Evolutionary conservation across 2,797 vertebrate species (phyloP), one percentile per base, ranked within the genome.

Genomic region (Sebastes trivittatus): DNA sequence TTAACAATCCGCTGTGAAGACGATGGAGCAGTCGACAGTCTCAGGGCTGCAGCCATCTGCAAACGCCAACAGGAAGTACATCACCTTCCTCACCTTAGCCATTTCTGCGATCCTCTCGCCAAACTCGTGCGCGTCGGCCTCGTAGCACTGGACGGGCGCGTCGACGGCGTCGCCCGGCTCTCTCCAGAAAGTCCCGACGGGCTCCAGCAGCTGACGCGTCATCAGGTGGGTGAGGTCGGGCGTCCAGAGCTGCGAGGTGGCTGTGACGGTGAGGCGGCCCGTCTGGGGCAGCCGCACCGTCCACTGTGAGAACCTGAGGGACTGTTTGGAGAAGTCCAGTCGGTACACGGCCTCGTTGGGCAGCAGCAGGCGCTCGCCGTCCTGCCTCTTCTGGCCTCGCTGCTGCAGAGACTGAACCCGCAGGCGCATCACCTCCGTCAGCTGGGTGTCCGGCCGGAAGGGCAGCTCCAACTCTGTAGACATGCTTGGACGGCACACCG

Each of bases 201-300:
- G 98, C 74, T 99, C 98, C 91, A 98, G 95, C 69, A 98, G 96
- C 94, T 98, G 98, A 7, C 97, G 94, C 0, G 94, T 97, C 98
- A 98, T 99, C 74, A 98, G 97, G 88, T 97, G 88, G 88, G 98
- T 99, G 89, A 99, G 97, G 82, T 99, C 98, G 0, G 98, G 98
- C 0, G 98, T 99, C 98, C 98, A 99, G 68, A 96, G 97, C 94
- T 99, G 98, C 2, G 97, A 99, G 62, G 96, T 99, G 76, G 97
- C 98, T 0, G 94, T 97, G 92, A 98, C 60, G 0, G 82, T 95
- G 74, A 98, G 95, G 77, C 93, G 96, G 0, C 97, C 98, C 0
- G 88, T 66, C n/a, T 83, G 90, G 20, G 92, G 84, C 83, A 98
- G 88, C 20, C n/a, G 78, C 25, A 98, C 88, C 0, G 85, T 84